phyloP scores from a whole-genome alignment of 2,797 vertebrate genomes.

The Rousettus madagascariensis region DNA sequence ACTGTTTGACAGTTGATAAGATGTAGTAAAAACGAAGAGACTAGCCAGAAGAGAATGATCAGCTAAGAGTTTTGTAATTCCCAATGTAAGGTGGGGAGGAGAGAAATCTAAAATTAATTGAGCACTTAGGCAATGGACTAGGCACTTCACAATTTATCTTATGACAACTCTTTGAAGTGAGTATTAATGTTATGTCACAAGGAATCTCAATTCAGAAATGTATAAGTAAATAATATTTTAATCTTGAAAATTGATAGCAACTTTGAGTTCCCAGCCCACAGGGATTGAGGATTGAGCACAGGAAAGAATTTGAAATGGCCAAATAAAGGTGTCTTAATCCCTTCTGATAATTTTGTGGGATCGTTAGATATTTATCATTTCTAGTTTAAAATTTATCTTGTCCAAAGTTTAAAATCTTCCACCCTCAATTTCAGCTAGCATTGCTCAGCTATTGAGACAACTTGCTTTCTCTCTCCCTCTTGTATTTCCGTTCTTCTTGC shows the following conservation, averaged over 20 bases:
- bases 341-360: neutral
- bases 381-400: neutral
- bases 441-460: neutral
- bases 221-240: neutral
- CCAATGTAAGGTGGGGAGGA: neutral
- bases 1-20: neutral
- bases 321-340: neutral
- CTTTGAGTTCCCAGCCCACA: neutral
- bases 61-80: neutral
- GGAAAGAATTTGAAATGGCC: neutral
- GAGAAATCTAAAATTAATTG: slow-evolving; percentile 1
- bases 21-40: neutral
- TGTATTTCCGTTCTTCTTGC: neutral
- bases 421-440: neutral
- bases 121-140: neutral
- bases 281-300: neutral
- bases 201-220: slow-evolving; percentile 1
- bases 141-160: neutral
- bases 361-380: neutral
- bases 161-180: neutral
- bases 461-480: neutral
- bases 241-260: slow-evolving; percentile 8
- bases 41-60: neutral
- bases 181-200: neutral
- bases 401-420: neutral